Evolutionary conservation across 2,888 invertebrate species (phyloP).

Genomic region (Ligdia adustata): DNA sequence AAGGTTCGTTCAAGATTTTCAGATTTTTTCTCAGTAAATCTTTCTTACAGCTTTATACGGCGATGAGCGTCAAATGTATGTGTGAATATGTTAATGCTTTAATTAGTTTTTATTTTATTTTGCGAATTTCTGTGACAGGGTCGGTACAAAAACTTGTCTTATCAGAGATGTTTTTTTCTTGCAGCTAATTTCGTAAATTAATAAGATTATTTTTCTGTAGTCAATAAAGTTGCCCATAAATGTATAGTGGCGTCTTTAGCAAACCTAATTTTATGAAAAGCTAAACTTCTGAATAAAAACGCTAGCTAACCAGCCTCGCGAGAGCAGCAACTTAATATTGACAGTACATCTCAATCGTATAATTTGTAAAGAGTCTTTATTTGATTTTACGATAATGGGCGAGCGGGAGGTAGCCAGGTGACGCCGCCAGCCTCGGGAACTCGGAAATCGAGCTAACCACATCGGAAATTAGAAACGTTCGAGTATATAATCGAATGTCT

Average conservation of each 20-base stretch:
- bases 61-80: too few species aligned
- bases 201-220: too few species aligned
- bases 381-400: slow-evolving; percentile 75
- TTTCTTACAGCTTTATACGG: slow-evolving; percentile 1
- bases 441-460: slow-evolving; percentile 83
- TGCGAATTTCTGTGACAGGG: too few species aligned
- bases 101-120: too few species aligned
- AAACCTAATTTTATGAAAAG: background rate
- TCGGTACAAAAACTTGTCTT: too few species aligned
- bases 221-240: too few species aligned
- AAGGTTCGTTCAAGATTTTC: slow-evolving; percentile 7
- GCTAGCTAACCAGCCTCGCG: slow-evolving; percentile 6
- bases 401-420: slow-evolving; percentile 69
- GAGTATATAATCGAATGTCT: slow-evolving; percentile 80
- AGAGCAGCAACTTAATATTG: slow-evolving; percentile 37
- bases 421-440: slow-evolving; percentile 57
- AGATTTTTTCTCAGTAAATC: slow-evolving; percentile 4
- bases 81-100: too few species aligned
- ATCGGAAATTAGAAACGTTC: slow-evolving; percentile 83
- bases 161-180: too few species aligned
- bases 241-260: too few species aligned
- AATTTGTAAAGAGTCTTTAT: slow-evolving; percentile 68
- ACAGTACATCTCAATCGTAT: slow-evolving; percentile 63
- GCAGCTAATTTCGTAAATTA: too few species aligned
- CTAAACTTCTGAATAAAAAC: background rate